phyloP scores from a whole-genome alignment of 2,113 vertebrate species.

The Hemicordylus capensis region DNA sequence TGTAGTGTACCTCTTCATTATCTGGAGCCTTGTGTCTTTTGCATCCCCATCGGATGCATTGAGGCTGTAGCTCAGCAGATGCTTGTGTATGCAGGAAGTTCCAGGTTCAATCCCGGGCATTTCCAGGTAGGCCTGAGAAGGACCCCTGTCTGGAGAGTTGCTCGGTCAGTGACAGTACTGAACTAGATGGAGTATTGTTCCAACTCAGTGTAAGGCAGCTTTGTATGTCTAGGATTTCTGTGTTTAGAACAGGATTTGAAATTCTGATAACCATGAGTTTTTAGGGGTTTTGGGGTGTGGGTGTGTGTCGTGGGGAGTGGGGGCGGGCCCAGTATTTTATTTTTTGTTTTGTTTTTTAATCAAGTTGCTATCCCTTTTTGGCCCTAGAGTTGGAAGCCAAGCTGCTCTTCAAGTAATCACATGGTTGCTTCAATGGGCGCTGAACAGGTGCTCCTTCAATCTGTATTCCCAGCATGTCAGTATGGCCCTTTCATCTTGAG shows the following conservation, averaged over 20 bases:
- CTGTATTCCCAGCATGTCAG: background rate
- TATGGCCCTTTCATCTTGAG: background rate
- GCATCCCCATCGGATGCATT: background rate
- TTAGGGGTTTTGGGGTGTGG: too few species aligned
- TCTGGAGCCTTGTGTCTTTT: background rate
- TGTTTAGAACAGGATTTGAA: background rate
- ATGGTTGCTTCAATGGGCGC: background rate
- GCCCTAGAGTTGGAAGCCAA: background rate
- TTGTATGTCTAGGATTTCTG: too few species aligned
- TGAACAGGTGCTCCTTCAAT: background rate
- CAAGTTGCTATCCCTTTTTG: background rate
- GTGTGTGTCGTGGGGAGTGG: too few species aligned
- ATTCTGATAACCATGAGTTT: background rate
- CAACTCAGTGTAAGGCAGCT: too few species aligned
- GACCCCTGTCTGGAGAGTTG: too few species aligned
- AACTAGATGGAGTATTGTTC: too few species aligned
- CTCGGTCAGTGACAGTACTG: too few species aligned
- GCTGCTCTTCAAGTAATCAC: background rate
- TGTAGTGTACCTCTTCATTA: background rate
- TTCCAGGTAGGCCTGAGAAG: too few species aligned
- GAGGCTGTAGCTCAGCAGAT: too few species aligned
- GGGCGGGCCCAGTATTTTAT: background rate
- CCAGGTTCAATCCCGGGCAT: too few species aligned
- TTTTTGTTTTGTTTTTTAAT: background rate
- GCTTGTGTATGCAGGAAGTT: too few species aligned